Evolutionary conservation across 2,888 invertebrate species (phyloP).

Genomic region (Drosophila imparisetae): DNA sequence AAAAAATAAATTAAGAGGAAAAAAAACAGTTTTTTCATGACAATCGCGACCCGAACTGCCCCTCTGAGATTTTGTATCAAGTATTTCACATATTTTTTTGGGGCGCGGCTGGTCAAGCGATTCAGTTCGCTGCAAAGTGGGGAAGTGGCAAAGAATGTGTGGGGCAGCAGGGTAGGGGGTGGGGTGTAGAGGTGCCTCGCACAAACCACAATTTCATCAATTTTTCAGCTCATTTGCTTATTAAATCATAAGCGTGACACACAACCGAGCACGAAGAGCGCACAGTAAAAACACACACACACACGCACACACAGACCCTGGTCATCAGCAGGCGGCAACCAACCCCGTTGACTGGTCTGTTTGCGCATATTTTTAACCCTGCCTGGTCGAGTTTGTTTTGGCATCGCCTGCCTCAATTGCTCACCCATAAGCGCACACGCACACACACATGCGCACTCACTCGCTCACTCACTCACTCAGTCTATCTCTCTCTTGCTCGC

Average conservation of each 20-base stretch:
- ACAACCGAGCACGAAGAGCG: conserved; percentile 25
- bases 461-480: conserved; percentile 12
- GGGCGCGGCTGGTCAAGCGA: conserved; percentile 67
- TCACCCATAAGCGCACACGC: conserved; percentile 28
- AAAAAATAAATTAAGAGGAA: neutral
- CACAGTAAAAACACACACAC: conserved; percentile 1
- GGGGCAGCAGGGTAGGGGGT: neutral
- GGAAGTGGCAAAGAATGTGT: neutral
- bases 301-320: conserved; percentile 12
- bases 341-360: conserved; percentile 60
- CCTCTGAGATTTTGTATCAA: conserved; percentile 37
- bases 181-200: conserved; percentile 15
- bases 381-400: conserved; percentile 57
- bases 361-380: conserved; percentile 76
- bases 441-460: conserved; percentile 14
- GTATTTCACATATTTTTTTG: conserved; percentile 1
- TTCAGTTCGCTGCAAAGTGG: neutral
- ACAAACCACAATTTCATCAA: conserved; percentile 70
- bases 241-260: conserved; percentile 80
- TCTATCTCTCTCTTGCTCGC: conserved; percentile 16
- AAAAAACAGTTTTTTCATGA: conserved; percentile 4
- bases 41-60: conserved; percentile 13
- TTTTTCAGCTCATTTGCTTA: conserved; percentile 82
- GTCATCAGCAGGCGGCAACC: conserved; percentile 11
- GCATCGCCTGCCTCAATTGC: conserved; percentile 47